Conservation (phyloP, 2,113 vertebrate genomes). For the Zosterops lateralis region DNA sequence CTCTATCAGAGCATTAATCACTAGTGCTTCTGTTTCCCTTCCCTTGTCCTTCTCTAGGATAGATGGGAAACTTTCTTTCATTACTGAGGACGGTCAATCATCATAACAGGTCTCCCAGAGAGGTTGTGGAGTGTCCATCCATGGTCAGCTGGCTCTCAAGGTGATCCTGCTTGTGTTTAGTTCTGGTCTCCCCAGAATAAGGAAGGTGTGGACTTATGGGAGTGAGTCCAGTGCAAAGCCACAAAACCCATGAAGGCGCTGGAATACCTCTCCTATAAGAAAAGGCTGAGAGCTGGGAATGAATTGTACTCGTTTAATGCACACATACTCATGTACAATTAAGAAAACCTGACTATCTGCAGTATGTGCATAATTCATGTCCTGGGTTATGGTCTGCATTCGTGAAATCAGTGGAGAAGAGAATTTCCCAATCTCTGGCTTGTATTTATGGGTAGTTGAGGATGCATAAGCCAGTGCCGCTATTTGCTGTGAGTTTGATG, state of each 20-base stretch:
- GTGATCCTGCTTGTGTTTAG: background rate
- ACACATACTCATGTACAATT: background rate
- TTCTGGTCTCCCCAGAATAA: background rate
- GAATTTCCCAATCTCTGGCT: background rate
- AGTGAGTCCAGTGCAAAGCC: background rate
- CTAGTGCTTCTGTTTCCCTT: background rate
- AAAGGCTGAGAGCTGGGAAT: background rate
- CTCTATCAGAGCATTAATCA: background rate
- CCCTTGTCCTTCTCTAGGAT: background rate
- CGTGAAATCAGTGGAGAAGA: accelerated
- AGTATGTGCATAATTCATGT: background rate
- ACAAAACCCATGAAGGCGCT: background rate
- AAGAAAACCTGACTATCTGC: background rate
- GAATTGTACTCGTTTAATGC: background rate
- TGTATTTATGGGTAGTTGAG: background rate
- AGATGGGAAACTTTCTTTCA: background rate
- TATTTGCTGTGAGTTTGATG: background rate
- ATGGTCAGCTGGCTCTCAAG: background rate
- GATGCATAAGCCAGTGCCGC: background rate
- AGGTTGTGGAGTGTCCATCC: background rate
- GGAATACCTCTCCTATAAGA: background rate
- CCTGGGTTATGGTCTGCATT: background rate
- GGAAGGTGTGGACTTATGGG: background rate
- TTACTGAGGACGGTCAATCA: background rate
- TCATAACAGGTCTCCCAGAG: background rate